These are phyloP conservation scores for Zhuqinia jingwanae DNA, from an alignment of 2,888 invertebrate species.

Conservation along the genomic window DNA sequence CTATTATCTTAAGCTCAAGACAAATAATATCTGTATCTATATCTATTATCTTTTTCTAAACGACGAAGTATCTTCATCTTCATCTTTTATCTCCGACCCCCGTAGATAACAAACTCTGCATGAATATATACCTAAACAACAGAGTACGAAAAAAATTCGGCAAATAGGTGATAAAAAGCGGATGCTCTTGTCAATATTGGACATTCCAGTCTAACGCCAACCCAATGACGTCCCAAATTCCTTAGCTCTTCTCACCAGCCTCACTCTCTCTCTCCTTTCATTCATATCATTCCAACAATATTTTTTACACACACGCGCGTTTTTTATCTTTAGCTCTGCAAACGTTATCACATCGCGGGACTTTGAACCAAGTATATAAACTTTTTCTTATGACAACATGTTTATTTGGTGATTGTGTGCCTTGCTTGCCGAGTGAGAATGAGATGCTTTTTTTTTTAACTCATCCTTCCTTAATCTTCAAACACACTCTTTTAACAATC, in stretches of 20 bases:
- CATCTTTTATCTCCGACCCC: too few species aligned
- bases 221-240: constrained; percentile 64
- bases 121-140: too few species aligned
- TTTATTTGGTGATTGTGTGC: not conserved
- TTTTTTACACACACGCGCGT: constrained; percentile 3
- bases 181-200: constrained; percentile 70
- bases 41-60: too few species aligned
- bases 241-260: constrained; percentile 51
- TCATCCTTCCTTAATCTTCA: constrained; percentile 46
- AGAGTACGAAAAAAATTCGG: constrained; percentile 1
- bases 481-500: constrained; percentile 52
- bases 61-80: too few species aligned
- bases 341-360: constrained; percentile 5
- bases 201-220: constrained; percentile 65
- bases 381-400: not conserved
- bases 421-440: not conserved
- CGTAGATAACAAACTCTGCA: too few species aligned
- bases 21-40: too few species aligned
- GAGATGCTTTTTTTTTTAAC: constrained; percentile 4
- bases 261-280: constrained; percentile 31
- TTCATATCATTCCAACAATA: constrained; percentile 43
- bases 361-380: constrained; percentile 1
- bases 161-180: constrained; percentile 53
- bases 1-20: too few species aligned
- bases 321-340: not conserved